A percentile compares a stretch with the other conserved stretches of the same genome.
Conservation (phyloP, 2,888 invertebrate genomes). For the Ecdyonurus torrentis region DNA sequence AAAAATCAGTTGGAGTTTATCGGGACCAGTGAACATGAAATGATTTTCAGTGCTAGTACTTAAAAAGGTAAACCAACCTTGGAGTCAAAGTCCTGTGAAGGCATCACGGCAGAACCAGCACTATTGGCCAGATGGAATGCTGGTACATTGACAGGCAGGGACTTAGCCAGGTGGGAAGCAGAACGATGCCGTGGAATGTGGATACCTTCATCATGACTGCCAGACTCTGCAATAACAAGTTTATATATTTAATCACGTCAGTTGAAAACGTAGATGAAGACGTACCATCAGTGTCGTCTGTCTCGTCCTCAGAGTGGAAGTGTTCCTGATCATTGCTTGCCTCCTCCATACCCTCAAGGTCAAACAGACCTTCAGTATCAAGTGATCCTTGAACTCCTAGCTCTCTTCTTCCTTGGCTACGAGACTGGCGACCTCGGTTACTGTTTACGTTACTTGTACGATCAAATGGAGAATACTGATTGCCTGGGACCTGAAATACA, state of each 20-base stretch:
- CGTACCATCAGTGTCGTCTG: slow-evolving; percentile 54
- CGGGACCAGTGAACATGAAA: too few species aligned
- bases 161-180: slow-evolving; percentile 44
- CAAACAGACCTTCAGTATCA: slow-evolving; percentile 58
- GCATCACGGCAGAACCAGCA: background rate
- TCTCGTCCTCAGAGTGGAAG: slow-evolving; percentile 34
- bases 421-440: background rate
- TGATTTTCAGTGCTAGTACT: too few species aligned
- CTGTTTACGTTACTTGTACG: background rate
- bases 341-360: slow-evolving; percentile 54
- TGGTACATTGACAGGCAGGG: slow-evolving; percentile 64
- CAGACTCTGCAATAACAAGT: slow-evolving; percentile 24
- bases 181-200: slow-evolving; percentile 32
- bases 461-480: too few species aligned
- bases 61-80: too few species aligned
- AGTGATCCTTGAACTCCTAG: slow-evolving; percentile 20
- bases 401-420: background rate
- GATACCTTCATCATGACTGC: slow-evolving; percentile 41
- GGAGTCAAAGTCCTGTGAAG: background rate
- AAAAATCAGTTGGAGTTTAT: too few species aligned
- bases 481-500: background rate
- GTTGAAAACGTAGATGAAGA: too few species aligned
- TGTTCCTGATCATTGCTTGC: slow-evolving; percentile 19
- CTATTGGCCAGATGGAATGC: slow-evolving; percentile 26
- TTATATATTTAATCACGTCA: too few species aligned